Conservation (phyloP, 2,797 vertebrate genomes). For the Neomorphus geoffroyi region DNA sequence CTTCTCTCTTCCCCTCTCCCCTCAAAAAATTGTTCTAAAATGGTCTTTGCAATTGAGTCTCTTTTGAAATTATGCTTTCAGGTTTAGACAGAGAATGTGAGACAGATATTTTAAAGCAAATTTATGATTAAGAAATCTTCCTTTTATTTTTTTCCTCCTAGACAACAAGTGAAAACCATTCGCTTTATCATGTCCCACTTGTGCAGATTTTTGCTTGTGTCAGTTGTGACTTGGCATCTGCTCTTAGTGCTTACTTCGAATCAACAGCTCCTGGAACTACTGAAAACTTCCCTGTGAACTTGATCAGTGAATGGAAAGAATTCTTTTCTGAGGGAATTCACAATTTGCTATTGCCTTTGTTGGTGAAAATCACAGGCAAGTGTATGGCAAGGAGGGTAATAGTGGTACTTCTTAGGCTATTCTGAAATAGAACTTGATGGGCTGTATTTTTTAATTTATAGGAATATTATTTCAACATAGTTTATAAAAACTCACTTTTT, state of each 20-base stretch:
- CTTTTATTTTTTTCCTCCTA: slow-evolving; percentile 55
- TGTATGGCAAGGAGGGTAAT: background rate
- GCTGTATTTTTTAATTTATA: background rate
- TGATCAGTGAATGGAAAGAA: slow-evolving; percentile 89
- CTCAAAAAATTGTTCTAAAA: background rate
- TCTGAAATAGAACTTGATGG: background rate
- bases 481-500: background rate
- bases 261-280: slow-evolving; percentile 67
- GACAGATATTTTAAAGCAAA: background rate
- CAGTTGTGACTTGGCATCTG: slow-evolving; percentile 84
- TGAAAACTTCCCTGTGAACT: slow-evolving; percentile 84
- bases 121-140: background rate
- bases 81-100: background rate
- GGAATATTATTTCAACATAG: background rate
- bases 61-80: background rate
- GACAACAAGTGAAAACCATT: slow-evolving; percentile 85
- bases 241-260: slow-evolving; percentile 85
- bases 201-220: slow-evolving; percentile 91
- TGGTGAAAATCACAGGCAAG: slow-evolving; percentile 88
- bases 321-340: slow-evolving; percentile 94
- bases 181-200: slow-evolving; percentile 82
- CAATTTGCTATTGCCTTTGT: slow-evolving; percentile 87
- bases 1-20: too few species aligned
- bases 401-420: background rate
- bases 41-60: background rate